Percentiles rank a stretch among this genome's conserved stretches.
Evolutionary conservation across 2,888 invertebrate genomes (phyloP).

Genomic region (Amiota minor): DNA sequence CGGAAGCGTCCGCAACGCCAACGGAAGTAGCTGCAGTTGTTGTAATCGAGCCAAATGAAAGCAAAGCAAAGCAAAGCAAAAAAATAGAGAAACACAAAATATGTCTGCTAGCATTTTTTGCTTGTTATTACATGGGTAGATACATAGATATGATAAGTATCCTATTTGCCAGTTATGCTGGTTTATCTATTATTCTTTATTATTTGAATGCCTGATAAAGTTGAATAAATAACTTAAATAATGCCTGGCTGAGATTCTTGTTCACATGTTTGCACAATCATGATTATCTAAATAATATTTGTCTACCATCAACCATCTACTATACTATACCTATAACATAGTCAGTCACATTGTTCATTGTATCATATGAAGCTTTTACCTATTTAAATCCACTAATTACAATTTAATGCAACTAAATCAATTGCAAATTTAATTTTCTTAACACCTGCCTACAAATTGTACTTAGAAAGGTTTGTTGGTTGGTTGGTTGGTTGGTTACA

Average conservation of each 20-base stretch:
- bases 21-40: constrained; percentile 30
- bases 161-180: background rate
- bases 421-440: constrained; percentile 62
- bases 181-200: constrained; percentile 29
- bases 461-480: too few relatives aligned
- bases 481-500: too few relatives aligned
- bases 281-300: background rate
- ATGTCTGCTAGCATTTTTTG: constrained; percentile 32
- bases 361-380: background rate
- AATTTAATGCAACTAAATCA: constrained; percentile 61
- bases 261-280: background rate
- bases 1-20: constrained; percentile 23
- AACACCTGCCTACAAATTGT: constrained; percentile 42
- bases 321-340: constrained; percentile 13
- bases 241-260: background rate
- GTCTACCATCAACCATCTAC: constrained; percentile 25
- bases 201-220: background rate
- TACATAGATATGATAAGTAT: too few relatives aligned
- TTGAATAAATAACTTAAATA: background rate
- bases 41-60: constrained; percentile 39
- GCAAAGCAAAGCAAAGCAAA: constrained; percentile 20
- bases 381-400: constrained; percentile 30
- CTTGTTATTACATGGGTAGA: background rate
- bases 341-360: too few relatives aligned
- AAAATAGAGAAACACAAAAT: constrained; percentile 30